Base-by-base conservation (phyloP, 2,113 vertebrate genomes). In the Pogonocichla stellata region DNA sequence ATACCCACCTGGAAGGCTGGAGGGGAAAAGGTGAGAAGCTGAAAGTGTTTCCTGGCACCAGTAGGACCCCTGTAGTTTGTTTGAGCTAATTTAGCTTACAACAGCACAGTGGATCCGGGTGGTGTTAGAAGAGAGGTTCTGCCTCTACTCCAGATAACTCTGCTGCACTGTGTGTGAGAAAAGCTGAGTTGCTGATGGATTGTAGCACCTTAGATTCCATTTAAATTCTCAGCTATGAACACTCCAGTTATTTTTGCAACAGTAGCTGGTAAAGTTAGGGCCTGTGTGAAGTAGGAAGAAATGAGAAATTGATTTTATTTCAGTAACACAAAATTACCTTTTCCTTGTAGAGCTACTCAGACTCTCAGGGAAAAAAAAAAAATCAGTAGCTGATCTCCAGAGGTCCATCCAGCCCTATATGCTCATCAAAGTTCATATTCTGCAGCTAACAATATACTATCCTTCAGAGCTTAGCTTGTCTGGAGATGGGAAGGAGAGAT, bases 231-330 rank as follows among this genome's bases (percentile, higher is more conserved):
- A 62, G 79, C 85, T 94, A 70, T 66, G 64, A 96, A 42, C 56
- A 80, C 73, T 79, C 24, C 25, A 74, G 92, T 67, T 86, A 83
- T 94, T 88, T 92, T 92, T 93, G 86, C 77, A 86, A 64, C 25
- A 71, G 77, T 71, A 75, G 86, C 54, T 84, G 40, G 69, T 86
- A 92, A 93, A 96, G 72, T 86, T 87, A 88, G 33, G 89, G 53
- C 57, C 73, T 53, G 43, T 64, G 80, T 84, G 83, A 87, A 95
- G 92, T 45, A 79, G 33, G 73, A 81, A 91, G 77, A 96, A 93
- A 93, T 88, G 65, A 94, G 75, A 90, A 88, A 96, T 73, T 43
- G 83, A 75, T 90, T 93, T 51, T 51, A 82, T 86, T 95, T 95
- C 60, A 51, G 71, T 51, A 94, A 86, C 66, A 88, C 9, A 70